A percentile compares a stretch with the other conserved stretches of the same genome.
These are phyloP conservation scores for Idaea aversata DNA, from an alignment of 2,888 invertebrate genomes.

Conservation along the genomic window DNA sequence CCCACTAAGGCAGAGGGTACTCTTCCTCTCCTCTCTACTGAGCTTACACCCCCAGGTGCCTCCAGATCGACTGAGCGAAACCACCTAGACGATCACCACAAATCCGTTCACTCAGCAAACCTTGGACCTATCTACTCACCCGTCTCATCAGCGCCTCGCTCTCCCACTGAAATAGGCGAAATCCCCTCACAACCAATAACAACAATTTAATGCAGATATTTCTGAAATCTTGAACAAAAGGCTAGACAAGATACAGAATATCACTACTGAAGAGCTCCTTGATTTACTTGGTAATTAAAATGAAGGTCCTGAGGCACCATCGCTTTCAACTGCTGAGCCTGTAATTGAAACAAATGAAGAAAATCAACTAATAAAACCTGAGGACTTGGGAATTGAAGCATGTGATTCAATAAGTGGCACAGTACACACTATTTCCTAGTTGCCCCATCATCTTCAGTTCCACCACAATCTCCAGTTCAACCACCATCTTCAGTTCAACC, in stretches of 20 bases:
- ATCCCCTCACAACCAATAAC: no score
- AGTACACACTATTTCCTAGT: slow-evolving; percentile 6
- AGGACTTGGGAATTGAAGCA: slow-evolving; percentile 9
- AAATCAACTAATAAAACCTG: slow-evolving; percentile 11
- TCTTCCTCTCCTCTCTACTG: no score
- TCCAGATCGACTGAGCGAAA: no score
- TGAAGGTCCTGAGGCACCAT: slow-evolving; percentile 5
- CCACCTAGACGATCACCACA: no score
- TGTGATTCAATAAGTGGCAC: no score
- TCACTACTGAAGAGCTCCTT: slow-evolving; percentile 7
- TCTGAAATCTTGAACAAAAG: slow-evolving; percentile 8
- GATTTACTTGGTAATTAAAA: slow-evolving; percentile 7
- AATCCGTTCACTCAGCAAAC: no score
- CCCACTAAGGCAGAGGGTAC: no score
- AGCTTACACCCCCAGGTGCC: no score
- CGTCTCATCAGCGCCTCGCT: no score
- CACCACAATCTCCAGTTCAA: slow-evolving; percentile 6
- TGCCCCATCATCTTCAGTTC: slow-evolving; percentile 6
- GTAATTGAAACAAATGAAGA: slow-evolving; percentile 9
- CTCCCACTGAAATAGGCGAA: no score
- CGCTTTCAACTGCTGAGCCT: slow-evolving; percentile 6
- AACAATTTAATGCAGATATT: slow-evolving; percentile 6
- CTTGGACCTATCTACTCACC: no score
- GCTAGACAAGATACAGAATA: slow-evolving; percentile 9
- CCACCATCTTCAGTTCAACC: slow-evolving; percentile 9